A percentile compares a stretch with the other conserved stretches of the same genome.
These are phyloP conservation scores for Sericinus montela DNA, from an alignment of 2,888 invertebrate genomes.

Conservation along the genomic window DNA sequence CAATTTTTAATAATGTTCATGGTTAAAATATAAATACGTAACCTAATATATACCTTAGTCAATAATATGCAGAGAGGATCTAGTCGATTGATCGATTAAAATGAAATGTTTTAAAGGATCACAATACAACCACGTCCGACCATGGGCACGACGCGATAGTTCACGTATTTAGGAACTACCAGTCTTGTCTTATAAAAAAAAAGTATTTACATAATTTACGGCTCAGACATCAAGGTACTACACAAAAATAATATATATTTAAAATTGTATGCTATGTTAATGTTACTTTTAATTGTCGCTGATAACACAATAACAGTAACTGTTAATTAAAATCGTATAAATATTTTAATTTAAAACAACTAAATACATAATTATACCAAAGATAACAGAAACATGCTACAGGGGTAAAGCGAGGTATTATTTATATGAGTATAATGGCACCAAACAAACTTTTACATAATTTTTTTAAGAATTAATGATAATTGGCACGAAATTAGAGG, in stretches of 20 bases:
- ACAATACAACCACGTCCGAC: neutral
- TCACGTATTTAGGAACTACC: constrained; percentile 2
- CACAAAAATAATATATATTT: neutral
- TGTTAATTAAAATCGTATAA: too few relatives aligned
- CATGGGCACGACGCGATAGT: neutral
- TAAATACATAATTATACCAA: too few relatives aligned
- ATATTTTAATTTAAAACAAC: too few relatives aligned
- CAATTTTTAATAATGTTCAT: constrained; percentile 43
- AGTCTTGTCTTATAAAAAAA: neutral
- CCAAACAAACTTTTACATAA: too few relatives aligned
- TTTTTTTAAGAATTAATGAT: too few relatives aligned
- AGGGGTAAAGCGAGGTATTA: too few relatives aligned
- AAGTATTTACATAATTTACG: constrained; percentile 10
- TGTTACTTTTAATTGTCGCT: too few relatives aligned
- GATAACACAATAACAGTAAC: too few relatives aligned
- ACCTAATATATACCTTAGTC: constrained; percentile 48
- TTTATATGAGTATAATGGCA: too few relatives aligned
- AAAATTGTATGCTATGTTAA: too few relatives aligned
- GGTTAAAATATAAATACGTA: constrained; percentile 52
- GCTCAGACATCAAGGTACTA: neutral
- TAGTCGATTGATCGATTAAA: constrained; percentile 13
- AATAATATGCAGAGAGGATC: constrained; percentile 36
- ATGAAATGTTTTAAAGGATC: constrained; percentile 1
- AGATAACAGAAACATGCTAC: too few relatives aligned
- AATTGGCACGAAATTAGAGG: too few relatives aligned